Base-by-base conservation (phyloP, 2,888 invertebrate genomes). In the Leptopilina myrica region DNA sequence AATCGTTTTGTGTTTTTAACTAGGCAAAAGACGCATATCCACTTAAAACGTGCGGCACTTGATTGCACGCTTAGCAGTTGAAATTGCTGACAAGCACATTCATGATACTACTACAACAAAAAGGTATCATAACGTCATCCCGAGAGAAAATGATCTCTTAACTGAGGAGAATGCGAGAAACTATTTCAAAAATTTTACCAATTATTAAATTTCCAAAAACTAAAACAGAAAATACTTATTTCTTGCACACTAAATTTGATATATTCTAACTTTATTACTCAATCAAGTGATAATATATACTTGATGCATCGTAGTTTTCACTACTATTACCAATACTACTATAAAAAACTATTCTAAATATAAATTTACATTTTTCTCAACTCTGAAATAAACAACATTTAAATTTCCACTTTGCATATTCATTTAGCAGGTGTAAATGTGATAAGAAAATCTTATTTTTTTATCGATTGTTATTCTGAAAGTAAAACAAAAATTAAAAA, bases 81-180 rank as follows among this genome's bases (percentile, higher is more conserved):
- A n/a, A 62, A 62, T 62, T 62, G 62, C 62, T 62, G 62, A 62
- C 62, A 62, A 62, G 62, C 62, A 62, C 62, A 62, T 62, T 62
- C 62, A 62, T 62, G 62, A 62, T 20, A 62, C 62, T 62, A 62
- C 62, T 62, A 62, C 62, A 62, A 59, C 62, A 62, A 62, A 62
- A 62, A 62, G 62, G 62, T 62, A 62, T 62, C 62, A 62, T 62
- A 62, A 15, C 62, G 62, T 62, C 62, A 62, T 62, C 15, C 62
- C 20, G 62, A 62, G 62, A 62, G 20, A 20, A 9, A 62, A 15
- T 62, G 20, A 15, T 62, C 62, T 15, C 20, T 3, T 5, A 62
- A 62, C 62, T 9, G 20, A 49, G 3, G 20, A 49, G 9, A 8
- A 62, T 3, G 15, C 20, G 9, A 15, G 15, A 15, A 15, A 62